A percentile compares a stretch with the other conserved stretches of the same genome.
phyloP scores from a whole-genome alignment of 2,113 vertebrate species.

The Panthera uncia region DNA sequence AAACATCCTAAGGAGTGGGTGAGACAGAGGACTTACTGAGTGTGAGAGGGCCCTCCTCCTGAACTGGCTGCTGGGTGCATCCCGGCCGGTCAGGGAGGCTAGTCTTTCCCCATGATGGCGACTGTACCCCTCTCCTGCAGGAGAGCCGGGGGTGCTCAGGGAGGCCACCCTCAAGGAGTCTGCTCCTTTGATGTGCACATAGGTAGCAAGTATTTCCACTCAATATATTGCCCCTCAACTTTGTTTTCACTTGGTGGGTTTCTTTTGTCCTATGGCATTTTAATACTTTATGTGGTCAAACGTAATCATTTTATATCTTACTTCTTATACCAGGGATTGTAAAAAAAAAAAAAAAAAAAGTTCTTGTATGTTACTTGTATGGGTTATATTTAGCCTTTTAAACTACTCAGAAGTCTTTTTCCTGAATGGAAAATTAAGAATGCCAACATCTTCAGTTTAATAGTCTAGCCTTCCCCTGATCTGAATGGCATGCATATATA shows the following conservation, averaged over 20 bases:
- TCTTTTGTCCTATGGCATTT: not conserved
- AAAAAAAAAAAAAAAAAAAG: not conserved
- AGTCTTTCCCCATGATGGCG: not conserved
- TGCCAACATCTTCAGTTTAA: not conserved
- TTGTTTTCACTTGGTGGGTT: not conserved
- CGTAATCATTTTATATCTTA: not conserved
- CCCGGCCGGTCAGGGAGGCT: accelerated
- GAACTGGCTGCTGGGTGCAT: not conserved
- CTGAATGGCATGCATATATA: not conserved
- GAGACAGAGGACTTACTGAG: not conserved
- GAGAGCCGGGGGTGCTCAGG: not conserved
- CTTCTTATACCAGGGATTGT: not conserved
- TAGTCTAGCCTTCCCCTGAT: not conserved
- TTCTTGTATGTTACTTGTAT: not conserved
- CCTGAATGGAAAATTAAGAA: not conserved
- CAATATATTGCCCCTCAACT: not conserved
- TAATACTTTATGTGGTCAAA: not conserved
- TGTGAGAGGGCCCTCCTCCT: not conserved
- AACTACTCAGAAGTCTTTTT: not conserved
- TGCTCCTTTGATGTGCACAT: not conserved
- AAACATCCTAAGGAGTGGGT: constrained; percentile 87
- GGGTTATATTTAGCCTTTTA: not conserved
- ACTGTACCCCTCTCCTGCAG: accelerated
- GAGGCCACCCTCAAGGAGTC: not conserved
- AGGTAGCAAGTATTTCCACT: not conserved